phyloP scores from a whole-genome alignment of 2,113 vertebrate genomes.

The human region GRCh38 chr15:80088001-80088500 shows the following conservation, averaged over 20 bases:
- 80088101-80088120: neutral
- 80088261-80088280: neutral
- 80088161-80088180: neutral
- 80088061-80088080: neutral
- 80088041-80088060: neutral
- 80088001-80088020: neutral
- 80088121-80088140: neutral
- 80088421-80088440: too few species aligned
- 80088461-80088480: too few species aligned
- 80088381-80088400: too few species aligned
- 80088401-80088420: too few species aligned
- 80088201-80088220: neutral
- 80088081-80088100: neutral
- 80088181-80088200: neutral
- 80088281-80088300: neutral
- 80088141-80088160: neutral
- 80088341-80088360: too few species aligned
- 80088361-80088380: too few species aligned
- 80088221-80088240: neutral
- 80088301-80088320: too few species aligned
- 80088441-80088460: too few species aligned
- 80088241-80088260: neutral
- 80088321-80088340: too few species aligned
- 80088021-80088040: neutral
- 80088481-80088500: too few species aligned